These are phyloP conservation scores for Drosophila nikananu DNA, from an alignment of 1,140 invertebrate species.

Conservation along the genomic window DNA sequence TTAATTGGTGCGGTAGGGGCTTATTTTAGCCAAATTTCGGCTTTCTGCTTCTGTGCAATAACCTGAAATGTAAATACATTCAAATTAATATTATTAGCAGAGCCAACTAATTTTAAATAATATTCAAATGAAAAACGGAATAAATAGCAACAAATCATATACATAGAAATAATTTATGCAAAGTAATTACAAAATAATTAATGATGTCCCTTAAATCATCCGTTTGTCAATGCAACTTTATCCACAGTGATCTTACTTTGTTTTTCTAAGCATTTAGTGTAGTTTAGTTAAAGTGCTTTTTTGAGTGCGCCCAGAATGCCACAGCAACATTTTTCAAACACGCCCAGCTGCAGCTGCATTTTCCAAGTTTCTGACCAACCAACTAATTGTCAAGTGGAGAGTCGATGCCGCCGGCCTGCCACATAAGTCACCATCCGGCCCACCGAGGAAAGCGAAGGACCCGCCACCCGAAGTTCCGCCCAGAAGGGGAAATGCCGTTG, in stretches of 20 bases:
- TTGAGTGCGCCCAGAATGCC: slow-evolving; percentile 13
- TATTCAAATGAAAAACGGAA: not conserved
- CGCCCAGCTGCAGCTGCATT: slow-evolving; percentile 43
- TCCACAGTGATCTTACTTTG: too few species aligned
- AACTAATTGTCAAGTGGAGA: slow-evolving; percentile 61
- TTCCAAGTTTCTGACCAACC: slow-evolving; percentile 57
- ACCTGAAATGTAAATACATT: not conserved
- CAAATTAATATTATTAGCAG: not conserved
- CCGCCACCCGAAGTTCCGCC: slow-evolving; percentile 33
- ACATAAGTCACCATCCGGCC: slow-evolving; percentile 44
- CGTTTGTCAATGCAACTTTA: not conserved
- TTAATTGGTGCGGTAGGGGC: slow-evolving; percentile 12
- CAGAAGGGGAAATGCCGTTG: slow-evolving; percentile 47
- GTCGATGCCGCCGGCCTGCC: slow-evolving; percentile 34
- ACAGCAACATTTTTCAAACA: slow-evolving; percentile 34
- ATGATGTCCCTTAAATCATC: not conserved
- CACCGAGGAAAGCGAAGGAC: slow-evolving; percentile 11
- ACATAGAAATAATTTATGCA: too few species aligned
- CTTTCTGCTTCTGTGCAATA: too few species aligned
- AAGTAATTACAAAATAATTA: too few species aligned
- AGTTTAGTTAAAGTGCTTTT: not conserved
- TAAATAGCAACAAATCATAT: not conserved
- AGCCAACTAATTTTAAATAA: too few species aligned
- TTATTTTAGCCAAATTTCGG: slow-evolving; percentile 2
- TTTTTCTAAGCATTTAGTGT: not conserved